A percentile compares a stretch with the other conserved stretches of the same genome.
Evolutionary conservation across 2,888 invertebrate genomes (phyloP).

Genomic region (Drosophila tripunctata): DNA sequence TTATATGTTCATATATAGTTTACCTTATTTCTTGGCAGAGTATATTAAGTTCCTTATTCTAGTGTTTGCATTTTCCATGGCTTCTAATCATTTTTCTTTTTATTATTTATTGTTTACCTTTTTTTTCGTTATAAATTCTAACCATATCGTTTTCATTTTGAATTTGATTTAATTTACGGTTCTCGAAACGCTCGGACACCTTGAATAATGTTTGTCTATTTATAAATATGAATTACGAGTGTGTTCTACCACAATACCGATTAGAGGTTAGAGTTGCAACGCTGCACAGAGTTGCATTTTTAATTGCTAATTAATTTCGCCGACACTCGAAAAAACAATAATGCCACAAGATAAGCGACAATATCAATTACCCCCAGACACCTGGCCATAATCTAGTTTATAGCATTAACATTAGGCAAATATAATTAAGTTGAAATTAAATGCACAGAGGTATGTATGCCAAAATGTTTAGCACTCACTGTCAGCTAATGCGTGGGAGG

Average conservation of each 20-base stretch:
- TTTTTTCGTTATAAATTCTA: conserved; percentile 72
- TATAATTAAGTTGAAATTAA: conserved; percentile 52
- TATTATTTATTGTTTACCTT: conserved; percentile 46
- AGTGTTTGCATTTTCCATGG: neutral
- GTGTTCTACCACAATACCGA: conserved; percentile 49
- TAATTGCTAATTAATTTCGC: conserved; percentile 77
- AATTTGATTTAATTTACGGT: conserved; percentile 76
- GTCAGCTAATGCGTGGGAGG: conserved; percentile 48
- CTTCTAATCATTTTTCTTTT: conserved; percentile 31
- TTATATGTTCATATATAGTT: no score
- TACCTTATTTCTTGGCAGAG: neutral
- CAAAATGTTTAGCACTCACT: conserved; percentile 32
- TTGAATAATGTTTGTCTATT: conserved; percentile 78
- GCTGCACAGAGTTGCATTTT: conserved; percentile 61
- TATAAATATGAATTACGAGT: conserved; percentile 76
- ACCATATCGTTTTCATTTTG: conserved; percentile 74
- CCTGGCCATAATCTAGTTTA: conserved; percentile 36
- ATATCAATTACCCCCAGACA: conserved; percentile 36
- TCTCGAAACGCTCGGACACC: conserved; percentile 67
- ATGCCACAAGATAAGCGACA: conserved; percentile 42
- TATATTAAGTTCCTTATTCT: neutral
- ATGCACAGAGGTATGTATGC: conserved; percentile 18
- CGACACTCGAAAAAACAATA: conserved; percentile 64
- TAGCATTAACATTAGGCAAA: conserved; percentile 21
- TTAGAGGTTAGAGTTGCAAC: conserved; percentile 39